Conservation (phyloP, 2,888 invertebrate genomes). For the Graphium colonna region DNA sequence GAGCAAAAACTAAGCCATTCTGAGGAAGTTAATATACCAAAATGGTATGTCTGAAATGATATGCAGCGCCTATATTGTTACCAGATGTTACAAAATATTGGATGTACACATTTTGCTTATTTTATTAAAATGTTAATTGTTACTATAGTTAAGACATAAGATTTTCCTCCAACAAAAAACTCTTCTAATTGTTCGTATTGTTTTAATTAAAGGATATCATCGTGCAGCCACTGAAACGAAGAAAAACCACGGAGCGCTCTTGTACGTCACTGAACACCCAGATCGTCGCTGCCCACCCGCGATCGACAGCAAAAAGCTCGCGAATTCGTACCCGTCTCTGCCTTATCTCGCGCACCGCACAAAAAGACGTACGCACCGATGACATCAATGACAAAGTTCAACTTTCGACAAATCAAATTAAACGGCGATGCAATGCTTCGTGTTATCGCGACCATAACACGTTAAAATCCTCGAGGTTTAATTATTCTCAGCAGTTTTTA, state of each 20-base stretch:
- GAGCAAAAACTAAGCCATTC: too few species aligned
- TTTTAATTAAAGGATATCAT: too few species aligned
- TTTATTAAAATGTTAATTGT: too few species aligned
- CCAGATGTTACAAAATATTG: too few species aligned
- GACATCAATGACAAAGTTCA: constrained; percentile 25
- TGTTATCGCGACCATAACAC: constrained; percentile 42
- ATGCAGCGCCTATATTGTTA: too few species aligned
- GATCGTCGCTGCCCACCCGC: constrained; percentile 11
- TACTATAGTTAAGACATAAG: too few species aligned
- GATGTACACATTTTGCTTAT: too few species aligned
- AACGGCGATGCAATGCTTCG: constrained; percentile 37
- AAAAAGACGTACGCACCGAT: constrained; percentile 11
- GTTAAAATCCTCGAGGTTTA: constrained; percentile 58
- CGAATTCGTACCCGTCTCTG: constrained; percentile 16
- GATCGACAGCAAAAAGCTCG: constrained; percentile 10
- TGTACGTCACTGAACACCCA: constrained; percentile 15
- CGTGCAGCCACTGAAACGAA: background rate
- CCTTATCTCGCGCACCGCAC: constrained; percentile 20
- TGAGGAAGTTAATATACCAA: too few species aligned
- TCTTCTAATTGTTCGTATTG: too few species aligned
- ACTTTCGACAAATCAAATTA: constrained; percentile 19
- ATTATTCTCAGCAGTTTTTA: constrained; percentile 46
- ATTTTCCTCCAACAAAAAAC: too few species aligned
- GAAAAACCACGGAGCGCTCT: background rate
- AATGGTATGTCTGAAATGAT: too few species aligned